Conservation (phyloP, 2,113 vertebrate genomes). For the Tiliqua scincoides region DNA sequence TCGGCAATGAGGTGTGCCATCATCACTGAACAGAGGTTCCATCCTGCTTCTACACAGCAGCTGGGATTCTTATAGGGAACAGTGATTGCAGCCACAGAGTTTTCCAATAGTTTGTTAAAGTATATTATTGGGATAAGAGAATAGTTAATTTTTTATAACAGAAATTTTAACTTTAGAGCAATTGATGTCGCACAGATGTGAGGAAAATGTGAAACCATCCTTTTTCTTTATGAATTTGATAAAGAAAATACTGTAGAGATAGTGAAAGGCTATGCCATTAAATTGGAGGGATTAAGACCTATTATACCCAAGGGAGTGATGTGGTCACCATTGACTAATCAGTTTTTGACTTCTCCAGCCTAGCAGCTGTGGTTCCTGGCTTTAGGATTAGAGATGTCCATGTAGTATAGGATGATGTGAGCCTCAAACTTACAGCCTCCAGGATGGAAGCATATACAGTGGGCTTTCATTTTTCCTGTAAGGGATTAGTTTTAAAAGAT, state of each 20-base stretch:
- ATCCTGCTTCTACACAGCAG: too few species aligned
- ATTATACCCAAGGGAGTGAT: background rate
- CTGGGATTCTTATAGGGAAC: too few species aligned
- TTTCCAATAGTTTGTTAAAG: background rate
- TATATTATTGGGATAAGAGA: background rate
- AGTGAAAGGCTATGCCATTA: background rate
- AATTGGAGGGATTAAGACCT: background rate
- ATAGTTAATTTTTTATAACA: background rate
- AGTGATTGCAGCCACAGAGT: too few species aligned
- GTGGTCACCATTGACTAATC: background rate
- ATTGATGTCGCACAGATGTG: conserved; percentile 7
- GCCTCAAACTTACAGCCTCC: background rate
- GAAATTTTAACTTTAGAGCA: conserved; percentile 48
- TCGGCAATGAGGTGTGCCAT: too few species aligned
- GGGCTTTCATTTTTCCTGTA: background rate
- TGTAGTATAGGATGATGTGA: background rate
- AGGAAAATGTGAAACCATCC: conserved; percentile 39
- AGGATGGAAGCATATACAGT: background rate
- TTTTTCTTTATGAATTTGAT: conserved; percentile 46
- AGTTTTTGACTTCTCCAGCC: background rate
- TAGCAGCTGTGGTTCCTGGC: background rate
- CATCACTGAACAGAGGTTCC: too few species aligned
- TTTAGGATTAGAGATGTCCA: background rate
- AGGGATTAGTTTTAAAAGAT: background rate
- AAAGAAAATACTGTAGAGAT: conserved; percentile 36